Percentiles rank a stretch among this genome's conserved stretches.
Conservation (phyloP, 2,113 vertebrate genomes). For the Herpailurus yagouaroundi region DNA sequence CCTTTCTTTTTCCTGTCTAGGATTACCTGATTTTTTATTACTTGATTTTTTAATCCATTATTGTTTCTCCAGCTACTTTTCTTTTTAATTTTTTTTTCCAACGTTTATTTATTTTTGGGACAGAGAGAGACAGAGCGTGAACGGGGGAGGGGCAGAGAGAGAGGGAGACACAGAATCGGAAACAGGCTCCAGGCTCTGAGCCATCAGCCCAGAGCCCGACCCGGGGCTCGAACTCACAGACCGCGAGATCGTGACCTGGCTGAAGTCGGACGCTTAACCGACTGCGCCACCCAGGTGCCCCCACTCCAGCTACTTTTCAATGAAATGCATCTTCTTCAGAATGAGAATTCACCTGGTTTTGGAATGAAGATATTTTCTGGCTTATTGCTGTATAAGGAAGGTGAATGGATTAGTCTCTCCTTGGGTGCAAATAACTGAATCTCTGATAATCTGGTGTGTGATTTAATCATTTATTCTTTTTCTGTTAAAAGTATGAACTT, state of each 20-base stretch:
- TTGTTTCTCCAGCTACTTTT: conserved; percentile 34
- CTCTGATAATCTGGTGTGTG: neutral
- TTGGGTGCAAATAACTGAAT: neutral
- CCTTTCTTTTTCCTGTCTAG: neutral
- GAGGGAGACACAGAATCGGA: too few relatives aligned
- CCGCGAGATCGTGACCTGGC: too few relatives aligned
- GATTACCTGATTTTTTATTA: neutral
- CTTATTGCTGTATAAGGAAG: neutral
- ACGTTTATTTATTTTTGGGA: too few relatives aligned
- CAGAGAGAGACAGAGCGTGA: too few relatives aligned
- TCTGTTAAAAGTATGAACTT: neutral
- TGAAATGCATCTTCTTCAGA: neutral
- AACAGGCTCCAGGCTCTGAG: too few relatives aligned
- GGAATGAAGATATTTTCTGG: neutral
- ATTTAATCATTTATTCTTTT: neutral
- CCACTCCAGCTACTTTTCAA: conserved; percentile 31
- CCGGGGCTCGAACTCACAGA: too few relatives aligned
- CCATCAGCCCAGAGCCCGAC: too few relatives aligned
- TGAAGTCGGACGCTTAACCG: too few relatives aligned
- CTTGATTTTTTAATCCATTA: neutral
- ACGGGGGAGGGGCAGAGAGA: too few relatives aligned
- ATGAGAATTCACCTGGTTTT: neutral
- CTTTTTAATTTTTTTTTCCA: too few relatives aligned
- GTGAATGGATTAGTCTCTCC: neutral
- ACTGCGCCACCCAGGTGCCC: too few relatives aligned